These are phyloP conservation scores for Pseudochromis fuscus DNA, from an alignment of 2,797 vertebrate species.

Conservation along the genomic window DNA sequence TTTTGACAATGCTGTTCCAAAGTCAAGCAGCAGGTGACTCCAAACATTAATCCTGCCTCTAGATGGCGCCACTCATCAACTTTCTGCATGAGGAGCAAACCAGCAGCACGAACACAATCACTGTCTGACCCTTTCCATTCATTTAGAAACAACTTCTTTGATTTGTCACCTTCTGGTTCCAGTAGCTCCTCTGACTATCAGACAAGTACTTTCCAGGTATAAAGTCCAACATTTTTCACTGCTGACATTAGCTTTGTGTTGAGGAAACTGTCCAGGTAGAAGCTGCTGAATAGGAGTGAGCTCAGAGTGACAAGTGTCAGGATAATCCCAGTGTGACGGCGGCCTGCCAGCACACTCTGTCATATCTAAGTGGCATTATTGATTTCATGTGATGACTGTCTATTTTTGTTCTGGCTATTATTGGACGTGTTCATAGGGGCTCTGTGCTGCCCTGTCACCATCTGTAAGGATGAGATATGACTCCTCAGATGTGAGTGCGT, in stretches of 20 bases:
- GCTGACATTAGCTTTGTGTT: background rate
- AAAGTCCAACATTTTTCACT: background rate
- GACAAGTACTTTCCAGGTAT: too few species aligned
- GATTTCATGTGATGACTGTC: conserved; percentile 78
- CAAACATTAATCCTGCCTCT: conserved; percentile 31
- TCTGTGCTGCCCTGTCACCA: conserved; percentile 47
- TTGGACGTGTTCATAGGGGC: conserved; percentile 55
- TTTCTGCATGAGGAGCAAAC: background rate
- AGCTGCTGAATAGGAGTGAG: conserved; percentile 6
- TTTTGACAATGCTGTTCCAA: background rate
- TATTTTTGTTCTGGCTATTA: conserved; percentile 78
- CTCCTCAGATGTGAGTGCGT: conserved; percentile 35
- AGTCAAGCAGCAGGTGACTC: too few species aligned
- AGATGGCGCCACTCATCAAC: conserved; percentile 53
- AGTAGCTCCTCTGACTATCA: background rate
- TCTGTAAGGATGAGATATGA: conserved; percentile 57
- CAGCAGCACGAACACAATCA: background rate
- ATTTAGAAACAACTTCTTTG: background rate
- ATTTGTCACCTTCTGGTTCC: background rate
- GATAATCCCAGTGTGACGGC: conserved; percentile 55
- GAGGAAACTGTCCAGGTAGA: conserved; percentile 22
- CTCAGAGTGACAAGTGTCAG: conserved; percentile 8
- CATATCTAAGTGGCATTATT: conserved; percentile 80
- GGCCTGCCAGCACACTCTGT: conserved; percentile 52
- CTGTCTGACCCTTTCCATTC: background rate